Conservation (phyloP, 2,888 invertebrate species). For the Parnassius smintheus region DNA sequence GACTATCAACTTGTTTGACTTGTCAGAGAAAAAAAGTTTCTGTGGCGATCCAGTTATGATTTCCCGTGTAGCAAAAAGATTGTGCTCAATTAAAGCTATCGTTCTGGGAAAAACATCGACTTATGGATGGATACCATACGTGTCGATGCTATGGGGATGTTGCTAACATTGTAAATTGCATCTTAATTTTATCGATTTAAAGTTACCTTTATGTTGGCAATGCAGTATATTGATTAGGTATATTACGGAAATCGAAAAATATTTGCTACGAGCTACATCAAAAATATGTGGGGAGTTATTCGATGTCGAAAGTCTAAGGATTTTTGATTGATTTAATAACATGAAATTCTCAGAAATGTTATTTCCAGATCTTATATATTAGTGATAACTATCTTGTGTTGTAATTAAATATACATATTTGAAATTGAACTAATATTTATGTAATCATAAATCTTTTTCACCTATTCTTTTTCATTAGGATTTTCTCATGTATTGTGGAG, state of each 20-base stretch:
- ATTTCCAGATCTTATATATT: not conserved
- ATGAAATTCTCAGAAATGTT: constrained; percentile 1
- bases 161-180: not conserved
- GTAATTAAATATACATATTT: too few species aligned
- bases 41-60: constrained; percentile 25
- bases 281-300: constrained; percentile 10
- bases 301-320: constrained; percentile 21
- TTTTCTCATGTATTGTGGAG: too few species aligned
- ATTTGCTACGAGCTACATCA: constrained; percentile 17
- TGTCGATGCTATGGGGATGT: constrained; percentile 14
- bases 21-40: constrained; percentile 15
- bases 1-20: constrained; percentile 10
- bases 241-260: constrained; percentile 26
- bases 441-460: too few species aligned
- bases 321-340: constrained; percentile 26
- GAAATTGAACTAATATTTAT: too few species aligned
- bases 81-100: constrained; percentile 21
- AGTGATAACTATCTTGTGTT: constrained; percentile 3
- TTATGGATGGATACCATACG: constrained; percentile 18
- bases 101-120: constrained; percentile 26
- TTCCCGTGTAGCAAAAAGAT: constrained; percentile 24
- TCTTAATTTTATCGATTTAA: not conserved
- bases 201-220: not conserved
- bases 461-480: too few species aligned
- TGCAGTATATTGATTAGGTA: not conserved